Conservation (phyloP, 2,888 invertebrate species). For the Synergus gifuensis region DNA sequence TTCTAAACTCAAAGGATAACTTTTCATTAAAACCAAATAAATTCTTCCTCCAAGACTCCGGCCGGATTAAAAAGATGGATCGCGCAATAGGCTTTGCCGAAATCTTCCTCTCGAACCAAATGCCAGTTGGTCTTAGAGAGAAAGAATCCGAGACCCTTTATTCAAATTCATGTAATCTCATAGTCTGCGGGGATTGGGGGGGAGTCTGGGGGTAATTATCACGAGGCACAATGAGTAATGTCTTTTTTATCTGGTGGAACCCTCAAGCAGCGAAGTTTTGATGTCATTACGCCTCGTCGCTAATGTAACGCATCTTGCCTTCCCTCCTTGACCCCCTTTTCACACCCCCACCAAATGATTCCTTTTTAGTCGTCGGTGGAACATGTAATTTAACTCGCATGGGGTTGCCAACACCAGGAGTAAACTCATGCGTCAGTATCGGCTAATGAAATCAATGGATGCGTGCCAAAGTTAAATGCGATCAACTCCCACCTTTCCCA, state of each 20-base stretch:
- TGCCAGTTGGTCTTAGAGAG: not conserved
- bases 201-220: constrained; percentile 70
- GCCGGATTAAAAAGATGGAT: constrained; percentile 17
- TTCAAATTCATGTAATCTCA: constrained; percentile 59
- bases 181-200: constrained; percentile 48
- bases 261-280: constrained; percentile 55
- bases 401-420: constrained; percentile 52
- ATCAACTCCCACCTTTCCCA: constrained; percentile 62
- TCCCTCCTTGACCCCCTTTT: constrained; percentile 49
- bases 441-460: constrained; percentile 77
- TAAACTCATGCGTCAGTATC: constrained; percentile 69
- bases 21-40: not conserved
- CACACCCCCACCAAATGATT: constrained; percentile 34
- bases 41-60: not conserved
- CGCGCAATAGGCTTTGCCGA: not conserved
- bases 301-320: constrained; percentile 70
- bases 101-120: not conserved
- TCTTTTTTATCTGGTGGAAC: constrained; percentile 72
- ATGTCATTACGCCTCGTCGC: constrained; percentile 71
- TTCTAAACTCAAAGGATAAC: not conserved
- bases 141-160: constrained; percentile 42
- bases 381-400: constrained; percentile 59
- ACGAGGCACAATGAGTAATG: constrained; percentile 73
- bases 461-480: constrained; percentile 73
- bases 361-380: constrained; percentile 51